Evolutionary conservation across 2,113 vertebrate genomes (phyloP), one percentile per base, ranked within the genome.

Genomic region (Riparia riparia): DNA sequence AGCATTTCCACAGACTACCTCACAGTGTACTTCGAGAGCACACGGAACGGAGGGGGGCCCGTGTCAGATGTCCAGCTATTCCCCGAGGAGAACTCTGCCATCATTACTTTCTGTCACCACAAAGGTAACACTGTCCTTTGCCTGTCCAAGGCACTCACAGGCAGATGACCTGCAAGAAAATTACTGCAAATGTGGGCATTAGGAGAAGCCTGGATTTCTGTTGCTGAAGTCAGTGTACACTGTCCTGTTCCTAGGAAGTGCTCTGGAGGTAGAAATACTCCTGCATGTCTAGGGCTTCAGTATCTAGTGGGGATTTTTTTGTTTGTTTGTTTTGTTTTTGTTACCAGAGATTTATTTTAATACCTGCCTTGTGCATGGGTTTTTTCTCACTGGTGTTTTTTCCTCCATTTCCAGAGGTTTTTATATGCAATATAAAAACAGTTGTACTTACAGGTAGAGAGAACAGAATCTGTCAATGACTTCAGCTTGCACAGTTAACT

Each of bases 31-130:
- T 99, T 99, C 76, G 98, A 99, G 92, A 99, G 81, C 8, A 8
- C 34, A 1, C 87, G 17, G 28, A 93, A 82, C 4, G 98, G 98
- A 79, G 98, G 96, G 28, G 98, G 97, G 12, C 90, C 70, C 0
- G 91, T 99, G 17, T 92, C 96, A 32, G 57, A 74, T 2, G 51
- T 98, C 16, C 34, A 89, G 45, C 88, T 95, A 25, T 94, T 97
- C 47, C 96, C 98, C 4, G 85, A 94, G 16, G 98, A 98, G 24
- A 97, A 97, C 41, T 97, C 97, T 0, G 98, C 98, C 34, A 84
- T 99, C 61, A 24, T 99, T 94, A 98, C 98, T 44, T 99, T 99
- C 96, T 88, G 50, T 96, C 91, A 98, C 80, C 80, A 25, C 54
- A 89, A 89, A 98, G 99, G 99, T 99, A 99, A 61, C 14, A 9